Evolutionary conservation across 2,888 invertebrate species (phyloP).

Genomic region (Luperina testacea): DNA sequence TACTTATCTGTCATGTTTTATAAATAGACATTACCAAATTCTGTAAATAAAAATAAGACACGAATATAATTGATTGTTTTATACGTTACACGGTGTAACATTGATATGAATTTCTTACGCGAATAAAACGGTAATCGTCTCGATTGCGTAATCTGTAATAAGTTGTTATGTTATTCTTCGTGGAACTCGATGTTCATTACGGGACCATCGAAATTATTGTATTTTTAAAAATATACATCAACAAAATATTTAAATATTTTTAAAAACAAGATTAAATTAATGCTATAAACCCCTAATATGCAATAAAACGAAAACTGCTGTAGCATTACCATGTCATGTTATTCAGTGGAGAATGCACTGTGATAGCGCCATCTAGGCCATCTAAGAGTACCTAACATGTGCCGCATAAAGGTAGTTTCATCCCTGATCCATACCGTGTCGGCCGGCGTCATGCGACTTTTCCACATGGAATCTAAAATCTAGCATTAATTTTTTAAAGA

Average conservation of each 20-base stretch:
- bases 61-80: too few species aligned
- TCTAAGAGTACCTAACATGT: not conserved
- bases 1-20: not conserved
- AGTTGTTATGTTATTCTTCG: not conserved
- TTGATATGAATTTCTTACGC: not conserved
- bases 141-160: not conserved
- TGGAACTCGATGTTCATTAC: not conserved
- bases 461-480: not conserved
- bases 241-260: not conserved
- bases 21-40: too few species aligned
- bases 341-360: not conserved
- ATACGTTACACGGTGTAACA: too few species aligned
- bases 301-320: not conserved
- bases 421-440: not conserved
- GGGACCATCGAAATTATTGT: not conserved
- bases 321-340: not conserved
- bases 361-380: slow-evolving; percentile 1
- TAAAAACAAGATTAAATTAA: not conserved
- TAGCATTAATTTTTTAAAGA: not conserved
- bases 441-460: not conserved
- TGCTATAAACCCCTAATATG: not conserved
- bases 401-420: not conserved
- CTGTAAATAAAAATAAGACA: too few species aligned
- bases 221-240: not conserved
- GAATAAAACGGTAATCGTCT: not conserved